Conservation (phyloP, 2,797 vertebrate species). For the Threskiornis aethiopicus region DNA sequence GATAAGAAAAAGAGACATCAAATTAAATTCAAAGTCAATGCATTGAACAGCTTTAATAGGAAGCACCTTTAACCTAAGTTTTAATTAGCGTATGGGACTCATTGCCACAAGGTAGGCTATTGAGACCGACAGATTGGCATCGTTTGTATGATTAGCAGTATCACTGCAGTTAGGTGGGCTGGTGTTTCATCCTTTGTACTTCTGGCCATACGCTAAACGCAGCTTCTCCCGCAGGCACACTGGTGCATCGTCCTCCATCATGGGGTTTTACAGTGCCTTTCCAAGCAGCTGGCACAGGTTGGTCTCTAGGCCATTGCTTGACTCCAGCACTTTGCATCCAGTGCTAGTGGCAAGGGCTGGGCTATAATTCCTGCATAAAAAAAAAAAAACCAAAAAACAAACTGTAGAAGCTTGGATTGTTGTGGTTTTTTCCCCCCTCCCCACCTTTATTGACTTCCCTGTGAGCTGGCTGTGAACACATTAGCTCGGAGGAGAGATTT, state of each 20-base stretch:
- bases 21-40: slow-evolving; percentile 38
- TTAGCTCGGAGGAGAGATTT: neutral
- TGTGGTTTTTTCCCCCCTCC: neutral
- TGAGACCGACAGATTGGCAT: slow-evolving; percentile 4
- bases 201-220: neutral
- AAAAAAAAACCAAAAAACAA: neutral
- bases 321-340: neutral
- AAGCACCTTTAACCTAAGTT: slow-evolving; percentile 42
- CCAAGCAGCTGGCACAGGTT: slow-evolving; percentile 1
- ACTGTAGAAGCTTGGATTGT: neutral
- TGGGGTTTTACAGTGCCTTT: slow-evolving; percentile 7
- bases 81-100: slow-evolving; percentile 30
- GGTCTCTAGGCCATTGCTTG: slow-evolving; percentile 1
- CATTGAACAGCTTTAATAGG: slow-evolving; percentile 31
- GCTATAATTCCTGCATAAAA: neutral
- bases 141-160: neutral
- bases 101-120: slow-evolving; percentile 17
- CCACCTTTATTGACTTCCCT: neutral
- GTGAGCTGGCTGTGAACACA: neutral
- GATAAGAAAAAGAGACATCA: neutral
- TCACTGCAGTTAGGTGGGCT: neutral
- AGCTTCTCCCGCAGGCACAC: neutral
- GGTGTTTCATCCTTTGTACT: neutral
- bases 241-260: neutral
- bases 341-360: neutral